phyloP scores from a whole-genome alignment of 2,797 vertebrate genomes.

The Leptodactylus fallax region DNA sequence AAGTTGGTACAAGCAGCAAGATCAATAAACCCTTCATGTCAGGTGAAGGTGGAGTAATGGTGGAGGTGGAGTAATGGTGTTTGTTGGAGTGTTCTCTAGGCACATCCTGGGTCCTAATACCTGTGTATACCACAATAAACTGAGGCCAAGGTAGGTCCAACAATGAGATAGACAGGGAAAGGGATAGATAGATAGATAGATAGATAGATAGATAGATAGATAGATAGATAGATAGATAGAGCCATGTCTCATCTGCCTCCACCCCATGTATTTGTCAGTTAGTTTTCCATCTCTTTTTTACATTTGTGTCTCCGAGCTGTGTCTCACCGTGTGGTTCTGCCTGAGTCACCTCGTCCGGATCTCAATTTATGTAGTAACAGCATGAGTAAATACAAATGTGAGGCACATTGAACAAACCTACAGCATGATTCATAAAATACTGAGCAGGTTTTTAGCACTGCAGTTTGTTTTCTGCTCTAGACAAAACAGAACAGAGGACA shows the following conservation, averaged over 20 bases:
- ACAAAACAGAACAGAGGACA: neutral
- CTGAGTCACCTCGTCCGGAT: neutral
- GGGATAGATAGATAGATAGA: too few relatives aligned
- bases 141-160: too few relatives aligned
- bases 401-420: neutral
- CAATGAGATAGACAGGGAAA: neutral
- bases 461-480: neutral
- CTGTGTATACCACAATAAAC: too few relatives aligned
- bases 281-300: neutral
- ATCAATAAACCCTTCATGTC: too few relatives aligned
- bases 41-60: too few relatives aligned
- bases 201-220: too few relatives aligned
- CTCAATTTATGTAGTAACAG: conserved; percentile 3
- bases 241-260: too few relatives aligned
- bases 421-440: neutral
- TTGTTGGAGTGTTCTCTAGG: too few relatives aligned
- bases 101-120: too few relatives aligned
- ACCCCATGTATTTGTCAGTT: neutral
- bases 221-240: too few relatives aligned
- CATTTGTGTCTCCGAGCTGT: neutral
- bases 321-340: neutral
- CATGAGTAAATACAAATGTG: conserved; percentile 7
- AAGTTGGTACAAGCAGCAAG: too few relatives aligned
- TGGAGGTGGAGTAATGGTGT: too few relatives aligned
- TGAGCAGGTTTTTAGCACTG: neutral